Percentiles rank a stretch among this genome's conserved stretches.
Conservation (phyloP, 2,888 invertebrate genomes). For the Andrena haemorrhoa region DNA sequence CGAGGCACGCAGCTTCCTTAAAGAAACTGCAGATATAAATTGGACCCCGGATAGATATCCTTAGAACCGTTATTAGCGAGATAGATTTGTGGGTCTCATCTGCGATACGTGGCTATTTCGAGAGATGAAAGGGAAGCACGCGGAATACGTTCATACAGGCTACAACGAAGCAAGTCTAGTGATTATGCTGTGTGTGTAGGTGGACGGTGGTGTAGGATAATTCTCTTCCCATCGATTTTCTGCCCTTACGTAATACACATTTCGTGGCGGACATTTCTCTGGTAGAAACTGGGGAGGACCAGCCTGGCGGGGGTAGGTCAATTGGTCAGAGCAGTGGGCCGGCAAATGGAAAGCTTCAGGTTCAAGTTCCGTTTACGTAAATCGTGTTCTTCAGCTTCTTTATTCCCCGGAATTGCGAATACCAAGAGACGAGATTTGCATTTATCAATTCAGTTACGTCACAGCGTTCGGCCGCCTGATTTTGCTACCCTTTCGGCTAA, state of each 20-base stretch:
- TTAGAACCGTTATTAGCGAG: no score
- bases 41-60: no score
- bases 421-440: background rate
- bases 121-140: no score
- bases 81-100: no score
- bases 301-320: conserved; percentile 16
- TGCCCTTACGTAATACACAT: conserved; percentile 36
- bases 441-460: background rate
- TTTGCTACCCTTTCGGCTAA: no score
- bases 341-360: conserved; percentile 37
- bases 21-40: no score
- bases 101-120: no score
- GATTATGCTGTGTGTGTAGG: background rate
- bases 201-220: background rate
- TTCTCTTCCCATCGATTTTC: conserved; percentile 36
- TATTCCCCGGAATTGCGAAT: background rate
- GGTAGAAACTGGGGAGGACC: conserved; percentile 30
- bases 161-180: no score
- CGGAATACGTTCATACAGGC: no score
- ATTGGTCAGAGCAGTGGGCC: conserved; percentile 49
- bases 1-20: no score
- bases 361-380: conserved; percentile 45
- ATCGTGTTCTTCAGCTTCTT: conserved; percentile 21
- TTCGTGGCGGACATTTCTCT: conserved; percentile 26
- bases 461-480: no score